Base-by-base conservation (phyloP, 2,888 invertebrate species). In the Osmoderma eremita region DNA sequence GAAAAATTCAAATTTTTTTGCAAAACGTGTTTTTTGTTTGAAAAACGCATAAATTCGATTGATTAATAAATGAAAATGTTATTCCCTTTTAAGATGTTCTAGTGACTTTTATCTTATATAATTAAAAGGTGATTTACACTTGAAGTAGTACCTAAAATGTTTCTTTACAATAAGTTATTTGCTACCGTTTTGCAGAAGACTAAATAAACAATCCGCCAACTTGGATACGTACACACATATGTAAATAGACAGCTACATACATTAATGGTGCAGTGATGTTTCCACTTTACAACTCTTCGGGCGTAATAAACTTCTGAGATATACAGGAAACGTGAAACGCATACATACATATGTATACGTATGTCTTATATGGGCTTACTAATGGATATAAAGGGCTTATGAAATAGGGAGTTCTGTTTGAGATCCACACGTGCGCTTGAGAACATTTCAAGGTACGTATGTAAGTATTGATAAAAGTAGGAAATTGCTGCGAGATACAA, bases 221-320 rank as follows among this genome's bases (percentile, higher is more conserved):
- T 15, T 61, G 6, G 30, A 30, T 18, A 20, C 18, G 20, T 48
- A 12, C 48, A 48, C 18, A 3, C 2, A 48, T 10, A 17, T 6
- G 15, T n/a, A 45, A 1, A 45, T 5, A 45, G 10, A 18, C 5
- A 17, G 30, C 24, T 58, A 58, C 24, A n/a, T n/a, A n/a, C n/a
- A 58, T 58, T 42, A 58, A 39, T 22, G 42, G 30, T 61, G 24
- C 30, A 61, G 58, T 18, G 45, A 61, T 24, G 58, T 45, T 45
- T 42, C 30, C 36, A 61, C 45, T 61, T 61, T 42, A 45, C 58
- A 61, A 61, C 45, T 61, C 45, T 30, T 61, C 30, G 15, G 45
- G 45, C 58, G 58, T 45, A 61, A 61, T 61, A 45, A 61, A 45
- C 30, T 61, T 61, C 45, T 45, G 45, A 58, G 42, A 61, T 18